Evolutionary conservation across 1,140 invertebrate species (phyloP), one percentile per base, ranked within the genome.

Genomic region (Diorhabda carinulata): DNA sequence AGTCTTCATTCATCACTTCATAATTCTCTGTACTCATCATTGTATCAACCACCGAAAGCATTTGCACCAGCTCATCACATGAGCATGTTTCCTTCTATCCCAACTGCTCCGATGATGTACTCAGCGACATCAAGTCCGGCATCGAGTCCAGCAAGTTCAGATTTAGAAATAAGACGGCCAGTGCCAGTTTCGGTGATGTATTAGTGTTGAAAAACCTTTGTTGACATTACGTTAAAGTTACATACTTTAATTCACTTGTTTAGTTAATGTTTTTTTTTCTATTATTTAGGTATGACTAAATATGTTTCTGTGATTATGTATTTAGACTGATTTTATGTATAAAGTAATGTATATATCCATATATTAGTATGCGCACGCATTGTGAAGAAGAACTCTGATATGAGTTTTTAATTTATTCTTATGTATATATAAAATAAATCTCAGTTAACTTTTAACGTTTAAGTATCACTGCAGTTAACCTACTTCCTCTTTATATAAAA

Each of bases 1-100:
- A 83, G 81, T 9, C 79, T 81, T 4, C 84, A 88, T 67, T 87
- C 85, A 70, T 87, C 86, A 67, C 86, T 90, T 73, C 89, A 89
- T 74, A 86, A 87, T 3, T 86, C 85, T 56, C 82, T 87, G 61
- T 88, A 88, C 79, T 86, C 87, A 2, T 85, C 85, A 52, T 81
- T 87, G 52, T 87, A 87, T 80, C 74, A 72, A 56, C 67, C 67
- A 43, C 71, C 73, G 43, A 79, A 78, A 66, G 78, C 77, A 45
- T 83, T 82, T 66, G 80, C 82, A 10, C 76, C 81, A 43, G 66
- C 73, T 57, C 66, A 80, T 44, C 83, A 80, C 4, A 81, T 80
- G 52, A 74, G 75, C 25, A 77, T 79, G 64, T 69, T 76, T 6
- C 71, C 74, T 5, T 67, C 80, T 10, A 80, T 82, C 70, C 82